Conservation (phyloP, 2,797 vertebrate genomes). For the Pampus argenteus region DNA sequence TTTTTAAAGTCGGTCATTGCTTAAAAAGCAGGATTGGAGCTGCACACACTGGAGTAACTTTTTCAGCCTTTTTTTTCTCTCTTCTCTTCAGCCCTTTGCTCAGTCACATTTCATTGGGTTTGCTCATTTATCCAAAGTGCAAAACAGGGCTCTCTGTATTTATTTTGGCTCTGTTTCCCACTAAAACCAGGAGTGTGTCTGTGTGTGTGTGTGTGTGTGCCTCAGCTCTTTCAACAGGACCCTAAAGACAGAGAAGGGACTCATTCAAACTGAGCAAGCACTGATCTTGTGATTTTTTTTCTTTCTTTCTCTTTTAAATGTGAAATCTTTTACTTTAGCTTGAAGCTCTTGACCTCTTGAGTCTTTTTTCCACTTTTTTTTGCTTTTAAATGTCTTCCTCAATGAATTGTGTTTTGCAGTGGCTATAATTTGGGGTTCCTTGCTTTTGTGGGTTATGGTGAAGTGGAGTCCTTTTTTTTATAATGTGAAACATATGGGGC, state of each 20-base stretch:
- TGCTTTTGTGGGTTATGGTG: conserved; percentile 61
- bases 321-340: conserved; percentile 37
- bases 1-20: conserved; percentile 38
- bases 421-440: conserved; percentile 68
- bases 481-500: conserved; percentile 81
- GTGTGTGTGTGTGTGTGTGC: conserved; percentile 23
- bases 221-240: conserved; percentile 25
- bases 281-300: conserved; percentile 38
- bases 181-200: conserved; percentile 38
- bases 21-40: conserved; percentile 54
- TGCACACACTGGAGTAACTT: conserved; percentile 27
- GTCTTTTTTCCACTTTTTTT: conserved; percentile 28
- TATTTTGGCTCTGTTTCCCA: conserved; percentile 64
- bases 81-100: conserved; percentile 26
- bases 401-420: conserved; percentile 54
- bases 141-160: conserved; percentile 65
- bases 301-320: conserved; percentile 14
- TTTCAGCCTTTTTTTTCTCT: neutral
- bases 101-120: conserved; percentile 46
- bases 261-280: conserved; percentile 71
- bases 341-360: conserved; percentile 25
- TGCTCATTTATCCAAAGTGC: conserved; percentile 54
- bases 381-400: conserved; percentile 46
- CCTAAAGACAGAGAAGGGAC: conserved; percentile 54
- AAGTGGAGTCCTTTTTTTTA: conserved; percentile 51